Conservation (phyloP, 2,113 vertebrate genomes). For the Melanotaenia duboulayi region DNA sequence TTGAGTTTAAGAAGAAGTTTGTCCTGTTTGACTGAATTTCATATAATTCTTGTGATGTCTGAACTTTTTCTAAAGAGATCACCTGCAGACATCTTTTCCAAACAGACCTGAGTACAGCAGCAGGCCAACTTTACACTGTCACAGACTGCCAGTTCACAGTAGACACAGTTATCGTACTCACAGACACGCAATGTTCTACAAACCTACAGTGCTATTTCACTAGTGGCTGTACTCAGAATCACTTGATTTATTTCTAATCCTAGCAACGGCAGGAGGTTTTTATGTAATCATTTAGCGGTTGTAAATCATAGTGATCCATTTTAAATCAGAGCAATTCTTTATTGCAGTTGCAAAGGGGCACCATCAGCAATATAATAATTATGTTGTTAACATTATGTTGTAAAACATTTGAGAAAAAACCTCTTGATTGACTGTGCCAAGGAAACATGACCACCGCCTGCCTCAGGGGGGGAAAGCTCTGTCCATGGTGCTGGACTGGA, state of each 20-base stretch:
- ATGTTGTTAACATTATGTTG: neutral
- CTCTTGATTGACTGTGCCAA: constrained; percentile 6
- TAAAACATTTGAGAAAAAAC: neutral
- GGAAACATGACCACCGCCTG: neutral
- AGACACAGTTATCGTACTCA: neutral
- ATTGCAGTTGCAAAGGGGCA: neutral
- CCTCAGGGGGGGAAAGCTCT: constrained; percentile 48
- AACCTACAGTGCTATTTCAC: neutral
- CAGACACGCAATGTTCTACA: neutral
- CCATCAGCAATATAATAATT: neutral
- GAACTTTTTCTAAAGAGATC: neutral
- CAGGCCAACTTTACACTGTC: neutral
- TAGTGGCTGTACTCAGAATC: neutral
- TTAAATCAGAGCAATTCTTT: neutral
- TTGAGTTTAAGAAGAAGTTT: constrained; percentile 8
- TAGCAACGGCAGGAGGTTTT: constrained; percentile 35
- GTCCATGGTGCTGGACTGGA: constrained; percentile 80
- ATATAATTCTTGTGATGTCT: constrained; percentile 34
- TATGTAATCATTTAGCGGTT: neutral
- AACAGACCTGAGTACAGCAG: constrained; percentile 40
- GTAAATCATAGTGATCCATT: constrained; percentile 15
- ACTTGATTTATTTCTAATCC: neutral
- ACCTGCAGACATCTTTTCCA: constrained; percentile 33
- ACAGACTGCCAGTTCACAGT: neutral
- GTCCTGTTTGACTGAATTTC: constrained; percentile 8